Conservation (phyloP, 2,888 invertebrate genomes). For the Branchellion lobata region DNA sequence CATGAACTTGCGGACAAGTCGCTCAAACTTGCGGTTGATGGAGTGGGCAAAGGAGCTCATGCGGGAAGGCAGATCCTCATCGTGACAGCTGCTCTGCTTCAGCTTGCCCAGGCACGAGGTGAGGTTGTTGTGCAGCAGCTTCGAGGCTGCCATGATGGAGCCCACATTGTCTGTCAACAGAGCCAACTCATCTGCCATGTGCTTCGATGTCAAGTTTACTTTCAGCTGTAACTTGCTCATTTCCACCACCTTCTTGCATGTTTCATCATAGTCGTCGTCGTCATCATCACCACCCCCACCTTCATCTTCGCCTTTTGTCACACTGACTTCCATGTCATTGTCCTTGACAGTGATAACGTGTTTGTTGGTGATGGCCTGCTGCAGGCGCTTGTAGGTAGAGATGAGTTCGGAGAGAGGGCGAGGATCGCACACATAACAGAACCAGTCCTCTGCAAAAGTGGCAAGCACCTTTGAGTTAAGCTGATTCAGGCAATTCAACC, state of each 20-base stretch:
- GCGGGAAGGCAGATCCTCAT: background rate
- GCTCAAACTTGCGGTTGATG: background rate
- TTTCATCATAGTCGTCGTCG: background rate
- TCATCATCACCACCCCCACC: slow-evolving; percentile 20
- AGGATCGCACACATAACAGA: slow-evolving; percentile 64
- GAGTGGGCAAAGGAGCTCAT: background rate
- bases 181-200: background rate
- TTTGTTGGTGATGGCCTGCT: slow-evolving; percentile 3
- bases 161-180: background rate
- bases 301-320: background rate
- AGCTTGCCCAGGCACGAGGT: background rate
- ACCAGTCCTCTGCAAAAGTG: slow-evolving; percentile 61
- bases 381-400: slow-evolving; percentile 56
- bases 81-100: background rate
- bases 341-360: background rate
- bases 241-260: background rate
- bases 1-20: background rate
- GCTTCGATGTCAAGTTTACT: background rate
- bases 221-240: background rate
- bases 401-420: slow-evolving; percentile 61
- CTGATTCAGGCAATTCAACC: slow-evolving; percentile 39
- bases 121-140: slow-evolving; percentile 8
- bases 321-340: background rate
- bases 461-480: background rate
- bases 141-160: background rate